Evolutionary conservation across 2,888 invertebrate genomes (phyloP), one percentile per base, ranked within the genome.

Genomic region (Diarsia mendica): DNA sequence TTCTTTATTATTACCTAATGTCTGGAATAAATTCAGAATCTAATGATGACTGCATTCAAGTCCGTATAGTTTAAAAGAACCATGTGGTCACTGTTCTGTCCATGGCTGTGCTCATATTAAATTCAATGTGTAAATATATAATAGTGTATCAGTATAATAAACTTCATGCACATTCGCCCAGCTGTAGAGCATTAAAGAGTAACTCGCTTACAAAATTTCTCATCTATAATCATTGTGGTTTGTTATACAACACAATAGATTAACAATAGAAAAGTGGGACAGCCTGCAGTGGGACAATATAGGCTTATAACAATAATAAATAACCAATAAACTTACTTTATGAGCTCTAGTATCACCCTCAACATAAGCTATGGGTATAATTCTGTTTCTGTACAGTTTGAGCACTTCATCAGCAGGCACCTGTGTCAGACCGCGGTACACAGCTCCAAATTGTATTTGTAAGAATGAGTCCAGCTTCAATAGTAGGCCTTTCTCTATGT

Each of bases 391-490:
- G 92, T 99, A 99, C 55, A 98, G 93, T 88, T 97, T 96, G 13
- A 98, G 96, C 44, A 99, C 99, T 95, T 99, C 99, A 11, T 98
- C 98, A 86, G 98, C 98, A 2, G 98, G 97, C 3, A 99, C 97
- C 33, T 98, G 98, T 64, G 98, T 98, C 23, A 98, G 94, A 4
- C 99, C 99, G 87, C 98, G 96, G 93, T 99, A 99, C 0, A 99
- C 99, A 1, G 99, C 98, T 66, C 99, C 99, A 92, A 99, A 97
- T 94, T 99, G 99, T 85, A 99, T 99, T 97, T 99, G 99, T 86
- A 99, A 97, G 94, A 99, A 99, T 3, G 99, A 99, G 95, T 99
- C 99, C 88, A 99, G 97, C 94, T 99, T 99, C 88, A 99, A 96
- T 44, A 99, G 96, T 20, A 99, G 96, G 5, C 99, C 99, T 95